Base-by-base conservation (phyloP, 2,113 vertebrate genomes). In the Dicrurus megarhynchus region DNA sequence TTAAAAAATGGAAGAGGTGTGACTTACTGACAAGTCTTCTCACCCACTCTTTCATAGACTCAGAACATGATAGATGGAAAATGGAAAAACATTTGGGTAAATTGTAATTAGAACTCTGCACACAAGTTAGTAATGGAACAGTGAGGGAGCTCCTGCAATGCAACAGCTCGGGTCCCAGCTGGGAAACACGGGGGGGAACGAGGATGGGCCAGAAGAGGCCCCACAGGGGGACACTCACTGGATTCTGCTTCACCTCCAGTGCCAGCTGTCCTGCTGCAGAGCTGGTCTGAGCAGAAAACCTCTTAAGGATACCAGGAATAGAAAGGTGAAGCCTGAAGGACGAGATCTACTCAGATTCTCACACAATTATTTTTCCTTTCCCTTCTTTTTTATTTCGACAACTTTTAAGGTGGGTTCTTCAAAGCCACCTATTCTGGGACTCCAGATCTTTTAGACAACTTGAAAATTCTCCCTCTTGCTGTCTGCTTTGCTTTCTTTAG, bases 21-120 rank as follows among this genome's bases (percentile, higher is more conserved):
- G 93, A 97, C 95, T 97, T 96, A 93, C 95, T 97, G 96, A 97
- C 96, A 96, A 96, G 93, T 87, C 88, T 96, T 96, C 92, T 97
- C 96, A 92, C 96, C 93, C 92, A 97, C 95, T 93, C 92, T 82
- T 95, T 95, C 32, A 90, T 84, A 96, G 96, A 94, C 92, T 92
- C 94, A 95, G 93, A 96, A 93, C 20, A 88, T 73, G 96, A 97
- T 92, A 88, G 96, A 96, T 92, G 79, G 92, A 96, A 96, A 93
- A 93, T 96, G 95, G 88, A 93, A 95, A 96, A 97, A 97, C 95
- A 92, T 96, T 96, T 96, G 78, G 85, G 90, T 96, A 96, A 95
- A 93, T 90, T 92, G 84, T 95, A 93, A 96, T 97, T 97, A 95
- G 95, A 85, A 32, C 65, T 93, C 60, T 1, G 6, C 85, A 96